These are phyloP conservation scores for Cephus rjabovi DNA, from an alignment of 2,888 invertebrate genomes.

Conservation along the genomic window DNA sequence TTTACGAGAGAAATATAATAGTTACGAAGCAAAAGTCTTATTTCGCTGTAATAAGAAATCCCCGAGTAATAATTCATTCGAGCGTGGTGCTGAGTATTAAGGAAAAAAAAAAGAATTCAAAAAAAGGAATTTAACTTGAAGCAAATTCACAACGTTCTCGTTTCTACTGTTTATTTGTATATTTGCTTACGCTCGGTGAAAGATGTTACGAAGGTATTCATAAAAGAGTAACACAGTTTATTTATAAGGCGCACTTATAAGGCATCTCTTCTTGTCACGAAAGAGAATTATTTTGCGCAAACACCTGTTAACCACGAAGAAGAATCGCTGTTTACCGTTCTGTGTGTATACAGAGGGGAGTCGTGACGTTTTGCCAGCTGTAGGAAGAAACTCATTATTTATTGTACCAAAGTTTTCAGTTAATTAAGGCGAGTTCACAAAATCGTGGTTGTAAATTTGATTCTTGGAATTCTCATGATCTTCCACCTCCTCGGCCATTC, in stretches of 20 bases:
- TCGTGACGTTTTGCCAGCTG: not conserved
- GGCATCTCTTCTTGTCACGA: not conserved
- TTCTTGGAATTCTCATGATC: not conserved
- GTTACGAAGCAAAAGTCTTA: not conserved
- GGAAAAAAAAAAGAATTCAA: not conserved
- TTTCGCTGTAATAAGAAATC: not conserved
- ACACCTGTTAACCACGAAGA: slow-evolving; percentile 3
- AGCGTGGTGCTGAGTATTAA: not conserved
- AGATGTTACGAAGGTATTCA: not conserved
- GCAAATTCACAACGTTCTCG: not conserved
- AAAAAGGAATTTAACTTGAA: not conserved
- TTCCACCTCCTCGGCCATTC: not conserved
- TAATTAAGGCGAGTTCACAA: slow-evolving; percentile 1
- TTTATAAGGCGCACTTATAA: not conserved
- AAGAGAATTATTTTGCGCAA: not conserved
- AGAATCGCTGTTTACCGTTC: not conserved
- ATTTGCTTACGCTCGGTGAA: not conserved
- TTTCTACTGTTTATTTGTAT: not conserved
- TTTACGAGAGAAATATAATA: not conserved
- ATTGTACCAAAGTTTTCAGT: slow-evolving; percentile 9
- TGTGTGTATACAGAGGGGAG: not conserved
- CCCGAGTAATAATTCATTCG: not conserved
- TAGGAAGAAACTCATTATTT: slow-evolving; percentile 7
- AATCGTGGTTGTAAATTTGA: not conserved
- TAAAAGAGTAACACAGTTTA: not conserved